Evolutionary conservation across 2,113 vertebrate genomes (phyloP).

Genomic region (Cardinalis cardinalis): DNA sequence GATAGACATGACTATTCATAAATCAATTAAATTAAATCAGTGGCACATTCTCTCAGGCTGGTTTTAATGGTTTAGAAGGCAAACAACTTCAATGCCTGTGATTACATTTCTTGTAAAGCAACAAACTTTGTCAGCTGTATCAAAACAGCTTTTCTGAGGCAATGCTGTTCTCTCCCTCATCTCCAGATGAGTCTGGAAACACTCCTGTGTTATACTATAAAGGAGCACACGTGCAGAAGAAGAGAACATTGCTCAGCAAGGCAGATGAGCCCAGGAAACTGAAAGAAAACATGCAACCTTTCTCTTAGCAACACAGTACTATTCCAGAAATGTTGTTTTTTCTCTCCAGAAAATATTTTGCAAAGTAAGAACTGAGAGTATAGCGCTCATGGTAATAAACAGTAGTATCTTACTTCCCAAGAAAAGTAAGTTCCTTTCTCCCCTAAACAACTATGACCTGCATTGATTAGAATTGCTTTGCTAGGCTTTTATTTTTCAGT

Average conservation of each 20-base stretch:
- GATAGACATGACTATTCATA: constrained; percentile 14
- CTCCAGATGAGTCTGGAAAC: background rate
- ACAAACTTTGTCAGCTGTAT: background rate
- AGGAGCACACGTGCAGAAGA: background rate
- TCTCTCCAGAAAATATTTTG: background rate
- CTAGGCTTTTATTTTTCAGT: rapidly evolving
- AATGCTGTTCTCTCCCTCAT: background rate
- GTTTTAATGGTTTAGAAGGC: constrained; percentile 9
- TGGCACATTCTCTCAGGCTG: background rate
- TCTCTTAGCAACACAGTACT: background rate
- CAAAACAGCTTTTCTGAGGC: background rate
- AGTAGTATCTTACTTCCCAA: background rate
- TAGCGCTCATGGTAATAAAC: background rate
- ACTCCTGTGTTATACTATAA: background rate
- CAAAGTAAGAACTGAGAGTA: background rate
- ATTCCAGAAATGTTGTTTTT: background rate
- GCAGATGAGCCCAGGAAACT: background rate
- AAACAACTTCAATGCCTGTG: background rate
- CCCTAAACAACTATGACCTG: background rate
- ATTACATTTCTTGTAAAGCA: background rate
- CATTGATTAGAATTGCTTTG: background rate
- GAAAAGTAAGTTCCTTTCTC: background rate
- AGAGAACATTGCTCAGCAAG: background rate
- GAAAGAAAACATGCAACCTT: background rate
- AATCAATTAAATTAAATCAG: constrained; percentile 26